Base-by-base conservation (phyloP, 2,113 vertebrate species). In the Sarotherodon lohbergeri region DNA sequence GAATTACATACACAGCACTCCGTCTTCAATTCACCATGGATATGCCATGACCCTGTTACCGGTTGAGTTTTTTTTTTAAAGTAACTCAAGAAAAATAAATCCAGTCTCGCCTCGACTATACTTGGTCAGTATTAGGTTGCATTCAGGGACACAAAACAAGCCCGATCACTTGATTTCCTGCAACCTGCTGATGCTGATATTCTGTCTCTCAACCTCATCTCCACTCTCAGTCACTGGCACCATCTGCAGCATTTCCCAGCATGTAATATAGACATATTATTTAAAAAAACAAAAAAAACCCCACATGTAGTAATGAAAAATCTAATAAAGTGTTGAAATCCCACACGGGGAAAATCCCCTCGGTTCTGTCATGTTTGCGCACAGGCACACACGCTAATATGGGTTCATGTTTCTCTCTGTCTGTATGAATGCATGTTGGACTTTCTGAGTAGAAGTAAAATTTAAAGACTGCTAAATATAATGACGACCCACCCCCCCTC, bases 241-340 rank as follows among this genome's bases (percentile, higher is more conserved):
- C 87, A 85, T 90, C 56, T 90, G 66, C 17, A 78, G 73, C 81
- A 16, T 84, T 89, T 84, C 82, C 61, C 71, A 80, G 55, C 55
- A 81, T 88, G 91, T 90, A 89, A 93, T 46, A 63, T 85, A 94
- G 84, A 91, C 84, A 83, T 50, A 32, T 78, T 78, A 71, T 41
- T 39, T 6, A 63, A 79, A 87, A 93, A 88, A 90, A 46, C 39
- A 43, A 24, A 43, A 71, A 14, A 7, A 16, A 24, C 16, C 29
- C 80, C 32, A 68, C 48, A 34, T 85, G 54, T 50, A 14, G 48
- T 46, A 76, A 9, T 83, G 68, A 71, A 84, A 68, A 71, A 66
- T 9, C 17, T 59, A 63, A 91, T 83, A 79, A 89, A 78, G 86
- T 88, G 90, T 85, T 88, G 91, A 94, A 86, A 85, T 80, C 61